Conservation (phyloP, 2,888 invertebrate genomes). For the Psylliodes chrysocephalus region DNA sequence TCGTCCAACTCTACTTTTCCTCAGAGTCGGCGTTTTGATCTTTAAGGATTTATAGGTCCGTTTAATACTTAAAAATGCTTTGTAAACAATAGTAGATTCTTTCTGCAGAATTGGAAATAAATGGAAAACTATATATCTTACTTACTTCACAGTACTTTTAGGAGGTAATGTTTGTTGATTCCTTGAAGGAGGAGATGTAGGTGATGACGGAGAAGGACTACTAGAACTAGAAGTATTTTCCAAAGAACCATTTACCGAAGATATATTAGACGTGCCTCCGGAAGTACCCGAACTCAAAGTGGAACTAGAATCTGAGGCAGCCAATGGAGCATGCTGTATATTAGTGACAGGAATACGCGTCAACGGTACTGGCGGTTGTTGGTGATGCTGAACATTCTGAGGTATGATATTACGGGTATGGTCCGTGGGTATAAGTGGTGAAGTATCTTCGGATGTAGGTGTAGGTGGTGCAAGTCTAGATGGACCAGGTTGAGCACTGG, state of each 20-base stretch:
- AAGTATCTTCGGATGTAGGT: slow-evolving; percentile 73
- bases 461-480: slow-evolving; percentile 78
- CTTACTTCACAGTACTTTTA: slow-evolving; percentile 44
- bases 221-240: slow-evolving; percentile 73
- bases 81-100: too few species aligned
- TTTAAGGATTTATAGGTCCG: too few species aligned
- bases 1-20: too few species aligned
- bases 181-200: slow-evolving; percentile 70
- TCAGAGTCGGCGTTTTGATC: too few species aligned
- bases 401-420: slow-evolving; percentile 64
- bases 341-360: slow-evolving; percentile 10
- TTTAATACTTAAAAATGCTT: too few species aligned
- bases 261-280: slow-evolving; percentile 75
- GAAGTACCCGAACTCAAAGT: slow-evolving; percentile 62
- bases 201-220: slow-evolving; percentile 76
- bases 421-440: slow-evolving; percentile 71
- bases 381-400: slow-evolving; percentile 49
- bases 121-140: too few species aligned
- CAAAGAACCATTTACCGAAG: slow-evolving; percentile 76
- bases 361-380: slow-evolving; percentile 48
- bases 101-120: too few species aligned
- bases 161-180: slow-evolving; percentile 52
- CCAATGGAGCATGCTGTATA: slow-evolving; percentile 23
- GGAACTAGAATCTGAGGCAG: slow-evolving; percentile 76
- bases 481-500: slow-evolving; percentile 70